A percentile compares a stretch with the other conserved stretches of the same genome.
Evolutionary conservation across 2,797 vertebrate species (phyloP).

Genomic region (Dendrocincla fuliginosa): DNA sequence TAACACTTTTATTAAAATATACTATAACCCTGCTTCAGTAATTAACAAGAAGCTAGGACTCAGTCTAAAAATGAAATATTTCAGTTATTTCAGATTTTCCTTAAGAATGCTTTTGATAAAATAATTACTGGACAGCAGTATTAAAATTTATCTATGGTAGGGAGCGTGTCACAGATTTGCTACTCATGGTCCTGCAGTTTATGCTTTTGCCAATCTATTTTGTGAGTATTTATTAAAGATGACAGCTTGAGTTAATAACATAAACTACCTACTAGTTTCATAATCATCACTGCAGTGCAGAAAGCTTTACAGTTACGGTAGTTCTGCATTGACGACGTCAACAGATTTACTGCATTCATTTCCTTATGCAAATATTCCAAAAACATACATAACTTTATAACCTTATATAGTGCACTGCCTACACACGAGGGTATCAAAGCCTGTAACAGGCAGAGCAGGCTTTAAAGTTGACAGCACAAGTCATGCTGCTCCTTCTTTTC

Average conservation of each 20-base stretch:
- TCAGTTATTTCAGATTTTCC: constrained; percentile 29
- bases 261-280: constrained; percentile 76
- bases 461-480: not conserved
- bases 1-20: constrained; percentile 65
- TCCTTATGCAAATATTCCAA: constrained; percentile 49
- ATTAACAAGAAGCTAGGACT: constrained; percentile 59
- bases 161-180: constrained; percentile 30
- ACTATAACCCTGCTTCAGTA: constrained; percentile 55
- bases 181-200: constrained; percentile 11
- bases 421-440: not conserved
- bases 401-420: constrained; percentile 9
- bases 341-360: constrained; percentile 68
- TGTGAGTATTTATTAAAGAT: constrained; percentile 63
- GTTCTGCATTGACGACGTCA: constrained; percentile 59
- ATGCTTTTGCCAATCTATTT: constrained; percentile 46
- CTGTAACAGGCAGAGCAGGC: not conserved
- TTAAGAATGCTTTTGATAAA: constrained; percentile 58
- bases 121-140: constrained; percentile 35
- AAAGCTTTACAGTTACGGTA: constrained; percentile 68
- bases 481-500: not conserved
- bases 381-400: constrained; percentile 25
- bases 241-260: constrained; percentile 69
- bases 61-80: constrained; percentile 32
- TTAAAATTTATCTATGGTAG: constrained; percentile 30
- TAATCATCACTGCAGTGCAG: constrained; percentile 76